Percentiles rank a stretch among this genome's conserved stretches.
These are phyloP conservation scores for Cydia pomonella DNA, from an alignment of 1,140 invertebrate genomes.

Conservation along the genomic window DNA sequence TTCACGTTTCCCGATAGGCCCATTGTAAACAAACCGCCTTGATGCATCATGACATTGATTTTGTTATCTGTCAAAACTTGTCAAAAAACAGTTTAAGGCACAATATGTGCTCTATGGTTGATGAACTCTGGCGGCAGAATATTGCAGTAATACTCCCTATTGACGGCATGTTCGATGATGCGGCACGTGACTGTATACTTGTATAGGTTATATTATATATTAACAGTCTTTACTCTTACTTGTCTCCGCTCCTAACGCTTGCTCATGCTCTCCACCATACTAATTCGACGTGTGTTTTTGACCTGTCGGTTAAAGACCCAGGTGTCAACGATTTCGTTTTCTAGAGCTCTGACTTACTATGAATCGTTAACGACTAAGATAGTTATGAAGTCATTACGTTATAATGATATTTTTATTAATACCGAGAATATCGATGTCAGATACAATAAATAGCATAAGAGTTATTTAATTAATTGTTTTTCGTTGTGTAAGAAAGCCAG, in stretches of 20 bases:
- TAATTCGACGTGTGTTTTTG: slow-evolving; percentile 24
- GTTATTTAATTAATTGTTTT: background rate
- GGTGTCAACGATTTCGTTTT: slow-evolving; percentile 28
- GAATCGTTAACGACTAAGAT: background rate
- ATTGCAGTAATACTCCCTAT: too few relatives aligned
- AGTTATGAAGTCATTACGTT: slow-evolving; percentile 15
- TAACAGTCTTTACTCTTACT: background rate
- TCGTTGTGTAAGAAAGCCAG: background rate
- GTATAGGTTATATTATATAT: too few relatives aligned
- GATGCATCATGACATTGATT: too few relatives aligned
- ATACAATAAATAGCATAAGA: slow-evolving; percentile 5
- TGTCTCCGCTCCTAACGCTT: background rate
- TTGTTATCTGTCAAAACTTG: too few relatives aligned
- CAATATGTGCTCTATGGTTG: too few relatives aligned
- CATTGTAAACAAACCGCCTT: too few relatives aligned
- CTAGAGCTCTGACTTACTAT: background rate
- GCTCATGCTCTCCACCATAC: slow-evolving; percentile 23
- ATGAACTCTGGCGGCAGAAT: too few relatives aligned
- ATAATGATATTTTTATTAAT: background rate
- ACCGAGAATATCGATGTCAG: slow-evolving; percentile 21
- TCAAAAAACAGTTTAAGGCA: too few relatives aligned
- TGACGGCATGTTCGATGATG: too few relatives aligned
- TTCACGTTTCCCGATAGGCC: too few relatives aligned
- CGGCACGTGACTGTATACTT: background rate
- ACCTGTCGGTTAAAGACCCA: slow-evolving; percentile 17